Base-by-base conservation (phyloP, 2,113 vertebrate genomes). In the Chunga burmeisteri region DNA sequence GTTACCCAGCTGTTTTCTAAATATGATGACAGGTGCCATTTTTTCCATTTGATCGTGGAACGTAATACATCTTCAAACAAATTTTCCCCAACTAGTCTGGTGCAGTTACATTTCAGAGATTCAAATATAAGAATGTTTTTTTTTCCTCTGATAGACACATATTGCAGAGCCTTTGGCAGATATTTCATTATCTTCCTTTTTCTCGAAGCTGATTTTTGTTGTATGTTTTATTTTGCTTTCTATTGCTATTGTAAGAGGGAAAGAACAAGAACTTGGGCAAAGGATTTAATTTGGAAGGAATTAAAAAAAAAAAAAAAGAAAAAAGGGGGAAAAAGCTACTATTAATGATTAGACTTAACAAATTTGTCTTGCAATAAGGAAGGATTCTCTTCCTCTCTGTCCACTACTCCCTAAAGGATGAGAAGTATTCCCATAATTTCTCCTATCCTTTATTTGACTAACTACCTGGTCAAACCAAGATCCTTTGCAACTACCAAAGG, bases 21-120 rank as follows among this genome's bases (percentile, higher is more conserved):
- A 97, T 97, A 98, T 96, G 77, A 96, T 88, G 98, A 98, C 98
- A 98, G 98, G 97, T 98, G 98, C 97, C 97, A 96, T 96, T 97
- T 97, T 98, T 98, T 98, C 97, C 98, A 98, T 98, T 98, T 98
- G 98, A 98, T 98, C 95, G 92, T 97, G 98, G 97, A 98, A 98
- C 94, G 97, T 97, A 98, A 98, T 98, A 98, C 88, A 96, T 98
- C 98, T 98, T 98, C 98, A 98, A 98, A 98, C 97, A 98, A 95
- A 97, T 98, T 97, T 93, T 92, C 95, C 95, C 94, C 97, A 97
- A 97, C 93, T 91, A 94, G 85, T 66, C 94, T 93, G 91, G 85
- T 90, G 97, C 74, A 93, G 95, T 91, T 95, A 96, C 96, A 96
- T 97, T 96, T 95, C 95, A 96, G 92, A 96, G 93, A 96, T 96